These are phyloP conservation scores for Proisotoma minuta DNA, from an alignment of 2,888 invertebrate genomes.

Conservation along the genomic window DNA sequence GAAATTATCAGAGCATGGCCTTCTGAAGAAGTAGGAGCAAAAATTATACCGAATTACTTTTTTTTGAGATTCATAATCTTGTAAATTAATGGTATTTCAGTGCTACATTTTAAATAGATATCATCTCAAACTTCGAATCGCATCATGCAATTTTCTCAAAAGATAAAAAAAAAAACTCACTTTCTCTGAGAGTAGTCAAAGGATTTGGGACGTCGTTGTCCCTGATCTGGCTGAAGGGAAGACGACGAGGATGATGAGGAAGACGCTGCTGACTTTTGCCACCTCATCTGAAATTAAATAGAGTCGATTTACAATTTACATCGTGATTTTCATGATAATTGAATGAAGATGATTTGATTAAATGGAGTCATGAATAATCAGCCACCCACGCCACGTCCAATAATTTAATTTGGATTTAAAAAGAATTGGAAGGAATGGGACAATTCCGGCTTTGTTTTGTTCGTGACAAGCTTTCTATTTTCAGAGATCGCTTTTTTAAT, in stretches of 20 bases:
- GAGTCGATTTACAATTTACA: not conserved
- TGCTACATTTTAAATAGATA: not conserved
- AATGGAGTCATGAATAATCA: too few relatives aligned
- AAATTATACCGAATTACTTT: not conserved
- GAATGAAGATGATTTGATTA: not conserved
- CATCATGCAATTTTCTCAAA: not conserved
- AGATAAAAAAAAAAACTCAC: conserved; percentile 26
- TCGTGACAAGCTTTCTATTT: too few relatives aligned
- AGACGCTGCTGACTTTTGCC: conserved; percentile 34
- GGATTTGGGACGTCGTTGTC: conserved; percentile 41
- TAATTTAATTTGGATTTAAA: too few relatives aligned
- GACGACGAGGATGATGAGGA: conserved; percentile 20
- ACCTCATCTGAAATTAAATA: conserved; percentile 39
- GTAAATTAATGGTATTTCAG: not conserved
- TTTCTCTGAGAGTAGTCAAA: conserved; percentile 45
- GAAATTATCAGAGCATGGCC: not conserved
- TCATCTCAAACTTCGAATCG: too few relatives aligned
- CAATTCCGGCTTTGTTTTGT: too few relatives aligned
- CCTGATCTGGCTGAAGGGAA: not conserved
- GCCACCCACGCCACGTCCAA: too few relatives aligned
- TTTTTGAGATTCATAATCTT: not conserved
- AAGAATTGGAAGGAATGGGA: too few relatives aligned
- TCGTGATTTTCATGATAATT: not conserved
- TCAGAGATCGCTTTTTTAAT: too few relatives aligned
- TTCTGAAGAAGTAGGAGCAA: not conserved